Conservation (phyloP, 1,140 invertebrate species). For the Spodoptera frugiperda region DNA sequence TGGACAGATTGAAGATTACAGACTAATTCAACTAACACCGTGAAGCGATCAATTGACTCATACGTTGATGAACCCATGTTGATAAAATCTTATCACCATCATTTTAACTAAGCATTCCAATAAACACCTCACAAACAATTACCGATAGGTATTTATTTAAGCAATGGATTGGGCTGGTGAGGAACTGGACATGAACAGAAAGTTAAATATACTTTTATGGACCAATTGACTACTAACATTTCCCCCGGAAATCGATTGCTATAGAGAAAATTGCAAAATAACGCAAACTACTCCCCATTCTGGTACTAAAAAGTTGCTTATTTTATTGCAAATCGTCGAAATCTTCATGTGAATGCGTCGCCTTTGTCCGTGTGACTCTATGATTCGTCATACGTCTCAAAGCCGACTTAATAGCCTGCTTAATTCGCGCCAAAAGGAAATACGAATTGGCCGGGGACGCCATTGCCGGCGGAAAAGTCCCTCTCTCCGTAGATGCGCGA, state of each 20-base stretch:
- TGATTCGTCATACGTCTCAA: conserved; percentile 83
- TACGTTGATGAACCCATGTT: conserved; percentile 21
- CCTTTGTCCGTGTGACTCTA: conserved; percentile 69
- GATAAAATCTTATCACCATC: background rate
- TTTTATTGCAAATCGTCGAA: conserved; percentile 56
- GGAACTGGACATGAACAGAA: too few species aligned
- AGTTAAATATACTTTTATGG: background rate
- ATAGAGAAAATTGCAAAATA: conserved; percentile 47
- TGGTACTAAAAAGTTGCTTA: conserved; percentile 51
- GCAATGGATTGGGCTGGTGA: too few species aligned
- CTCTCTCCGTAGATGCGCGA: conserved; percentile 66
- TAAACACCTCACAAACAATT: conserved; percentile 5
- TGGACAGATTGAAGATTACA: conserved; percentile 58
- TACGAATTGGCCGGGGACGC: conserved; percentile 78
- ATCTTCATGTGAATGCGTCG: conserved; percentile 62
- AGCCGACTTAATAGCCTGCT: conserved; percentile 82
- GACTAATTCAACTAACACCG: conserved; percentile 45
- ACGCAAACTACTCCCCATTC: conserved; percentile 25
- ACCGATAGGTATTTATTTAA: background rate
- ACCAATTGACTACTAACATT: conserved; percentile 27
- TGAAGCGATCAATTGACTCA: conserved; percentile 48
- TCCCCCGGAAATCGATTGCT: conserved; percentile 56
- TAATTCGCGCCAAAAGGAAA: conserved; percentile 84
- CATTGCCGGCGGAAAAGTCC: conserved; percentile 73
- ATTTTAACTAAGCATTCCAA: conserved; percentile 4